phyloP scores from a whole-genome alignment of 35 echinoderm and acorn worm species.

The Heliocidaris tuberculata region DNA sequence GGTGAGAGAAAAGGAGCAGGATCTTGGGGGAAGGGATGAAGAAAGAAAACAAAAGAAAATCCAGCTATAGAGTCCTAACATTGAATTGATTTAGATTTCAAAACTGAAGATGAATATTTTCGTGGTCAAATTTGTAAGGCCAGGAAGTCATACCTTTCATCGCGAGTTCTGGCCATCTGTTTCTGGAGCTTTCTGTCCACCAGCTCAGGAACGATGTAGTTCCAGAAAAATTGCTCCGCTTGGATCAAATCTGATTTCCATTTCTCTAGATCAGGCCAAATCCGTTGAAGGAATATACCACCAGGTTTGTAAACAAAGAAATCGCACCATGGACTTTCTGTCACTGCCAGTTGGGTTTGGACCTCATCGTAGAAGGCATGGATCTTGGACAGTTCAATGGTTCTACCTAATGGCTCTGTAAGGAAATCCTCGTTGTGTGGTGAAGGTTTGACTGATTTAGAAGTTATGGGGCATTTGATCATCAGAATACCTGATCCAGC shows the following conservation, averaged over 20 bases:
- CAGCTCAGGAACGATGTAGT: too few species aligned
- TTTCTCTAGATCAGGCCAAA: background rate
- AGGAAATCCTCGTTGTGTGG: background rate
- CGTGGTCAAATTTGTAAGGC: too few species aligned
- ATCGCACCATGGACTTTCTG: conserved; percentile 52
- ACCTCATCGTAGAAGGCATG: conserved; percentile 54
- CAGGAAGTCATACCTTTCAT: too few species aligned
- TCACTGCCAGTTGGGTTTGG: conserved; percentile 58
- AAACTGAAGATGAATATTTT: too few species aligned
- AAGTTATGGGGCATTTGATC: background rate
- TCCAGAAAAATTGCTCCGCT: background rate
- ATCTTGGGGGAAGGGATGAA: too few species aligned
- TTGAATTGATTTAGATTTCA: too few species aligned
- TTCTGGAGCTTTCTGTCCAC: too few species aligned
- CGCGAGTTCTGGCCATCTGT: too few species aligned
- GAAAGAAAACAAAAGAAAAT: too few species aligned
- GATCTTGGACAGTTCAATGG: background rate
- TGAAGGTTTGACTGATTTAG: background rate
- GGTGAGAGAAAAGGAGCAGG: too few species aligned
- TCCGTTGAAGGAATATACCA: background rate
- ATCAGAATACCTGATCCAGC: background rate
- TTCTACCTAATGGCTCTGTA: background rate
- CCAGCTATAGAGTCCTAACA: too few species aligned
- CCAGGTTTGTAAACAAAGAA: conserved; percentile 59
- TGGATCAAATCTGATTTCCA: background rate